phyloP scores from a whole-genome alignment of 2,113 vertebrate species.

The Rhizomys pruinosus region DNA sequence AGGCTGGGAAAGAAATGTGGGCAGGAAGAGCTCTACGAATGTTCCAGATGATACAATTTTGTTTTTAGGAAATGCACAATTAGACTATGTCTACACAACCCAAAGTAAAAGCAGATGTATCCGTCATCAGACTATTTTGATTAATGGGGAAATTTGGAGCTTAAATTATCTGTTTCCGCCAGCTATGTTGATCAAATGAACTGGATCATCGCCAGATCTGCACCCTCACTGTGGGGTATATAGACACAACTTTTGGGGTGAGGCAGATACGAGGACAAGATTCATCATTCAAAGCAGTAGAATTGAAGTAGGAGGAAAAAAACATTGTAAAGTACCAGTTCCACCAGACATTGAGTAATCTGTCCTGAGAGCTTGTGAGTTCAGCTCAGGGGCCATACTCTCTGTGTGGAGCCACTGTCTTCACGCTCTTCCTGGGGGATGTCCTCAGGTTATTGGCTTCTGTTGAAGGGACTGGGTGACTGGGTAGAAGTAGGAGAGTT shows the following conservation, averaged over 20 bases:
- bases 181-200: constrained; percentile 80
- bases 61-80: constrained; percentile 81
- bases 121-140: constrained; percentile 80
- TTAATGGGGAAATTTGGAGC: constrained; percentile 81
- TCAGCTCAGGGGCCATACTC: not conserved
- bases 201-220: constrained; percentile 78
- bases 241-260: constrained; percentile 65
- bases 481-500: not conserved
- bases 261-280: constrained; percentile 31
- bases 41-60: constrained; percentile 77
- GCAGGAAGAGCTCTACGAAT: constrained; percentile 72
- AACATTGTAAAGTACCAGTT: not conserved
- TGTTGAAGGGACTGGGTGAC: not conserved
- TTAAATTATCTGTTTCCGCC: constrained; percentile 79
- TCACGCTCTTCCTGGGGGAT: not conserved
- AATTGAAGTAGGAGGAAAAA: not conserved
- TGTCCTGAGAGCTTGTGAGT: not conserved
- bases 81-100: constrained; percentile 75
- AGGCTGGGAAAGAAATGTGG: constrained; percentile 74
- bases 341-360: not conserved
- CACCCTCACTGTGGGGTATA: constrained; percentile 23
- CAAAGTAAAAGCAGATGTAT: constrained; percentile 82
- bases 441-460: not conserved
- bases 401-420: not conserved
- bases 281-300: not conserved